Evolutionary conservation across 2,797 vertebrate species (phyloP).

Genomic region (Sebastes vulpes): DNA sequence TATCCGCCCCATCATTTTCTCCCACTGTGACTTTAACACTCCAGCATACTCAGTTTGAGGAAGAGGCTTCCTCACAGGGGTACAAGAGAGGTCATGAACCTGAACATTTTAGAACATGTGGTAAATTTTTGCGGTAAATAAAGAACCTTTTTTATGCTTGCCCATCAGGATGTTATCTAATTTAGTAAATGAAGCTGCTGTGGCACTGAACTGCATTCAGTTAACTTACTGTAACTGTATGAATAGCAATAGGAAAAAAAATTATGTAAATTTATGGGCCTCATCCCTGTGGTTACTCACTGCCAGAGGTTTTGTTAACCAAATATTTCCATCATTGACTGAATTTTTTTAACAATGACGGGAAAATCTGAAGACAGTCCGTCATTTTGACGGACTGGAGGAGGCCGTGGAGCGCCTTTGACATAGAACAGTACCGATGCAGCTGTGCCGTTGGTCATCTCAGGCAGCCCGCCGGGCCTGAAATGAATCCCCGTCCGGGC

Average conservation of each 20-base stretch:
- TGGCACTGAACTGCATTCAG: background rate
- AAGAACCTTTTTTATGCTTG: background rate
- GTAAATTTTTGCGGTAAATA: background rate
- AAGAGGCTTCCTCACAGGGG: constrained; percentile 25
- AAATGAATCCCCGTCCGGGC: no score
- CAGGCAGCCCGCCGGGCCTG: no score
- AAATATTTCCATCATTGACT: no score
- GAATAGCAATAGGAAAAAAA: background rate
- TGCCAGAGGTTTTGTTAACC: background rate
- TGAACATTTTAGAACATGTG: background rate
- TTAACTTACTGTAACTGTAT: background rate
- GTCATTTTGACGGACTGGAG: no score
- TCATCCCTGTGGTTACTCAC: background rate
- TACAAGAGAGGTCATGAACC: constrained; percentile 36
- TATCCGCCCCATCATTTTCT: constrained; percentile 73
- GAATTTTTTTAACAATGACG: no score
- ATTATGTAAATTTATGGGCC: background rate
- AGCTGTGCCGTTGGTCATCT: no score
- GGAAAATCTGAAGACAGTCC: no score
- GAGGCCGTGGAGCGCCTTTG: no score
- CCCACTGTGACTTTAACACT: constrained; percentile 58
- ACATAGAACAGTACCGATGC: no score
- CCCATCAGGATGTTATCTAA: background rate
- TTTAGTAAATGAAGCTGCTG: background rate
- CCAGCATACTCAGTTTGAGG: background rate